A percentile compares a stretch with the other conserved stretches of the same genome.
These are phyloP conservation scores for Anoplius nigerrimus DNA, from an alignment of 2,888 invertebrate genomes.

Conservation along the genomic window DNA sequence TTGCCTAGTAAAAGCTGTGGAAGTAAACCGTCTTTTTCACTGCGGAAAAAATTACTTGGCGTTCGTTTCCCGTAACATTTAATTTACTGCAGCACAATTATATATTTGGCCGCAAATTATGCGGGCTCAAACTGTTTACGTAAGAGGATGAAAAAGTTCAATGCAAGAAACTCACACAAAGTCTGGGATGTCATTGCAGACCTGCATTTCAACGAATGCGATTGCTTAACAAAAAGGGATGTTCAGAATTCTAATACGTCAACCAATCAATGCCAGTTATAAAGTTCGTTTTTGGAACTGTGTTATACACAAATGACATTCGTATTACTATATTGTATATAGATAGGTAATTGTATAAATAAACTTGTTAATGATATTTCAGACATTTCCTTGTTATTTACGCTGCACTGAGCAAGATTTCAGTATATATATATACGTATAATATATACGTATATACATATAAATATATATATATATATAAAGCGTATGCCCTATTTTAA, in stretches of 20 bases:
- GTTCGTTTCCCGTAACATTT: too few species aligned
- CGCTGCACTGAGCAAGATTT: constrained; percentile 30
- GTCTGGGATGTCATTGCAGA: constrained; percentile 43
- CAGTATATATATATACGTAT: constrained; percentile 22
- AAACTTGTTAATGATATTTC: constrained; percentile 52
- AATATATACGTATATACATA: too few species aligned
- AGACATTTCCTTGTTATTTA: constrained; percentile 44
- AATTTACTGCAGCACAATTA: too few species aligned
- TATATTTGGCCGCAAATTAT: constrained; percentile 6
- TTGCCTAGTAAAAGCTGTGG: too few species aligned
- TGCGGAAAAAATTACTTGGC: too few species aligned
- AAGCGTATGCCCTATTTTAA: constrained; percentile 28
- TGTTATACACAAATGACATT: constrained; percentile 44
- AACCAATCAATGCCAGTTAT: constrained; percentile 26
- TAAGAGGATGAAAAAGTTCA: too few species aligned
- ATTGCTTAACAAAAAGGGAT: constrained; percentile 24
- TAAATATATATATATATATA: constrained; percentile 22
- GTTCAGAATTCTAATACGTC: constrained; percentile 34
- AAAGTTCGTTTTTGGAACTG: constrained; percentile 33
- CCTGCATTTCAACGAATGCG: constrained; percentile 19
- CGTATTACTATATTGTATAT: constrained; percentile 58
- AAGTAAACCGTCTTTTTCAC: too few species aligned
- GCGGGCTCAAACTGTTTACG: constrained; percentile 1
- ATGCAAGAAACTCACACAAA: constrained; percentile 34
- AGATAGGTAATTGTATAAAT: constrained; percentile 59